Evolutionary conservation across 2,888 invertebrate genomes (phyloP).

Genomic region (Steinernema carpocapsae): DNA sequence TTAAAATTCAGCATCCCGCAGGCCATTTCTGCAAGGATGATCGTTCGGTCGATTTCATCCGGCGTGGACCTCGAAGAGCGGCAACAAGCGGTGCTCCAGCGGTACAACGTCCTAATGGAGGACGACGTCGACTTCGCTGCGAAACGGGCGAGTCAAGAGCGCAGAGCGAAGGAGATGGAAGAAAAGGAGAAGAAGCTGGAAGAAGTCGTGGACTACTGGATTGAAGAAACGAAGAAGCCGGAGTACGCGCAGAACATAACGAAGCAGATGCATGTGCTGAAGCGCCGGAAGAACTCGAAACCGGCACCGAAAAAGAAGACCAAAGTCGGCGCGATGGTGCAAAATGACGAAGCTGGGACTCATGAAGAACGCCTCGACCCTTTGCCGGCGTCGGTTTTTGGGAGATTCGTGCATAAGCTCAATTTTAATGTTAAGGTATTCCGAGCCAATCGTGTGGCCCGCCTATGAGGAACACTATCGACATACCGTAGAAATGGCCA

Average conservation of each 20-base stretch:
- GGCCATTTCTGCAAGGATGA: not conserved
- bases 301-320: not conserved
- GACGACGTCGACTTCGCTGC: not conserved
- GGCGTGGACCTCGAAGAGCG: not conserved
- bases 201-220: slow-evolving; percentile 3
- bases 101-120: not conserved
- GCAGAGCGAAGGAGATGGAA: not conserved
- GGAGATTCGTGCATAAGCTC: too few relatives aligned
- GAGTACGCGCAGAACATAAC: slow-evolving; percentile 8
- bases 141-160: not conserved
- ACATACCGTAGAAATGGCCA: slow-evolving; percentile 50
- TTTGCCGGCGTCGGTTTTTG: too few relatives aligned
- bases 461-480: slow-evolving; percentile 74
- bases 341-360: not conserved
- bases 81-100: not conserved
- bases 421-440: slow-evolving; percentile 40
- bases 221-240: slow-evolving; percentile 13
- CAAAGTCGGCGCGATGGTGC: slow-evolving; percentile 2
- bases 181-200: not conserved
- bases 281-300: not conserved
- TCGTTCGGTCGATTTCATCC: not conserved
- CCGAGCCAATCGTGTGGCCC: slow-evolving; percentile 87
- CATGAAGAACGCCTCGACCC: too few relatives aligned
- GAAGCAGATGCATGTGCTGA: slow-evolving; percentile 11
- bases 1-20: not conserved